Conservation (phyloP, 2,888 invertebrate genomes). For the Drosophila pseudotakahashii region DNA sequence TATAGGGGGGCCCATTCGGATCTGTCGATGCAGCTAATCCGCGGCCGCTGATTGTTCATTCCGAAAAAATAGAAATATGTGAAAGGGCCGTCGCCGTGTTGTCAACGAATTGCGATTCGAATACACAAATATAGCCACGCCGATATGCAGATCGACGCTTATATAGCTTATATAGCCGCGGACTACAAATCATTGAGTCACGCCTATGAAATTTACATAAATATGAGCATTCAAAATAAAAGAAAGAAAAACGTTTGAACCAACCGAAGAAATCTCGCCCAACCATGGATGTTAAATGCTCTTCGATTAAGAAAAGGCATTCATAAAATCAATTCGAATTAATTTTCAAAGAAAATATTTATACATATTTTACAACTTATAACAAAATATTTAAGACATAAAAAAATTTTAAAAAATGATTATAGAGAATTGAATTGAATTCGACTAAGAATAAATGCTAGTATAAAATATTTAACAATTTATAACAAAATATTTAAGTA, state of each 20-base stretch:
- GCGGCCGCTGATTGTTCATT: constrained; percentile 41
- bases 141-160: constrained; percentile 32
- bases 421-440: no score
- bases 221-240: constrained; percentile 38
- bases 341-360: not conserved
- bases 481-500: no score
- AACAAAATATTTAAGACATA: no score
- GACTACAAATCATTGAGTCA: constrained; percentile 55
- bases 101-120: constrained; percentile 46
- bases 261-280: not conserved
- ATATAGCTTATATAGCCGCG: constrained; percentile 19
- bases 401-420: no score
- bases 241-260: constrained; percentile 5
- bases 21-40: constrained; percentile 65
- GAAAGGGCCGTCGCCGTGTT: constrained; percentile 59
- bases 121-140: constrained; percentile 33
- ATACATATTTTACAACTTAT: not conserved
- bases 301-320: not conserved
- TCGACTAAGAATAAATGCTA: no score
- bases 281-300: not conserved
- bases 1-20: constrained; percentile 5
- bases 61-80: constrained; percentile 41
- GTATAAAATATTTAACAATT: not conserved
- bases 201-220: constrained; percentile 64
- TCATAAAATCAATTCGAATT: not conserved